phyloP scores from a whole-genome alignment of 2,797 vertebrate species.

The Amniataba percoides region DNA sequence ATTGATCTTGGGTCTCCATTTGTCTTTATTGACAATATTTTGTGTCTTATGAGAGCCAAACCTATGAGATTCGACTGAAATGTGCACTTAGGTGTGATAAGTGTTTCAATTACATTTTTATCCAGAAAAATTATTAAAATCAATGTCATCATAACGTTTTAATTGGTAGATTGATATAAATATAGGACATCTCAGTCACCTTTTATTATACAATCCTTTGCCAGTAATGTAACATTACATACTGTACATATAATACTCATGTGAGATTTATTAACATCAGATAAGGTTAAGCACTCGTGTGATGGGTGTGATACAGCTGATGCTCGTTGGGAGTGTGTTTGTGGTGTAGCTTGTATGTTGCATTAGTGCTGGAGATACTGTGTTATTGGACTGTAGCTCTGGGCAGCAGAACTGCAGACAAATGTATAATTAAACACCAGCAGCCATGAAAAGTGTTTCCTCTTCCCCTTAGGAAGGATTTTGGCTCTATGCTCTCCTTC shows the following conservation, averaged over 20 bases:
- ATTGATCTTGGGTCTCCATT: too few relatives aligned
- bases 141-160: not conserved
- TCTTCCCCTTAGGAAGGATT: slow-evolving; percentile 28
- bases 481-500: slow-evolving; percentile 22
- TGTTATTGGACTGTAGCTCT: slow-evolving; percentile 36
- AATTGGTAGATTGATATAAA: not conserved
- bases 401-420: slow-evolving; percentile 32
- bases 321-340: slow-evolving; percentile 11
- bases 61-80: too few relatives aligned
- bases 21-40: too few relatives aligned
- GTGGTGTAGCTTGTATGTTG: slow-evolving; percentile 14
- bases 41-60: too few relatives aligned
- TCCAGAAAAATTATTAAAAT: not conserved
- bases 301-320: not conserved
- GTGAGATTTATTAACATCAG: not conserved
- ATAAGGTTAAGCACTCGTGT: not conserved
- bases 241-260: not conserved
- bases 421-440: slow-evolving; percentile 46
- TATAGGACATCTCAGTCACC: not conserved
- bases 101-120: not conserved
- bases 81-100: not conserved
- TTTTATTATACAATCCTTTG: not conserved
- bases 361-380: slow-evolving; percentile 16
- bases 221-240: not conserved
- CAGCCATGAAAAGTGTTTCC: slow-evolving; percentile 32